Evolutionary conservation across 2,888 invertebrate genomes (phyloP), one percentile per base, ranked within the genome.

Genomic region (Neelides folsomi): DNA sequence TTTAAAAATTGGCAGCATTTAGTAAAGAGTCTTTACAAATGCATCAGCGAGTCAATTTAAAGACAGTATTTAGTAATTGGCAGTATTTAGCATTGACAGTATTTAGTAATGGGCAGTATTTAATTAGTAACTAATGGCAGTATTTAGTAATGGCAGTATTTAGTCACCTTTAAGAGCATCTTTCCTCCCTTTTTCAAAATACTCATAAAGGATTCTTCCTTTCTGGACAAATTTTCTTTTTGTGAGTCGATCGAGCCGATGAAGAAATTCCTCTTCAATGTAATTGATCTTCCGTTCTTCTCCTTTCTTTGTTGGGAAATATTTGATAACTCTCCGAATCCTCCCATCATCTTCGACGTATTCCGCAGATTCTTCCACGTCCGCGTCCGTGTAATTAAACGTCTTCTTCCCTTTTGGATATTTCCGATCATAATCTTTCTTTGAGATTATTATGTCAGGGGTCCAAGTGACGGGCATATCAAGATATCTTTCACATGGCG

Each of bases 401-500:
- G 67, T 68, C 59, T 77, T 77, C 20, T 80, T 80, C 18, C 80
- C 80, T 0, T 66, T 64, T 1, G 88, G 87, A 70, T 81, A 92
- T 9, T 86, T 77, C 58, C 76, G 76, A 53, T 80, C 78, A 56
- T 73, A 81, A 52, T 79, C 58, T 49, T 60, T 57, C 40, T 75
- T 75, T 49, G 75, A 70, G 47, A 88, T 76, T 39, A 77, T 74
- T 36, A 87, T 73, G 49, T 77, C 77, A 57, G 77, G 73, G 1
- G 85, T 83, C 81, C 87, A 88, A 6, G 83, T 81, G 6, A 72
- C 67, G 0, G 86, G 83, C 75, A 83, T 79, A 62, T 85, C 85
- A 41, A 87, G 70, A 68, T 85, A 84, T 66, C 84, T 84, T 65
- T 82, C 82, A 6, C 57, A 57, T 2, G 46, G 49, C 8, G 49